Evolutionary conservation across 1,140 invertebrate species (phyloP), one percentile per base, ranked within the genome.

Genomic region (Euura saliciscinereae): DNA sequence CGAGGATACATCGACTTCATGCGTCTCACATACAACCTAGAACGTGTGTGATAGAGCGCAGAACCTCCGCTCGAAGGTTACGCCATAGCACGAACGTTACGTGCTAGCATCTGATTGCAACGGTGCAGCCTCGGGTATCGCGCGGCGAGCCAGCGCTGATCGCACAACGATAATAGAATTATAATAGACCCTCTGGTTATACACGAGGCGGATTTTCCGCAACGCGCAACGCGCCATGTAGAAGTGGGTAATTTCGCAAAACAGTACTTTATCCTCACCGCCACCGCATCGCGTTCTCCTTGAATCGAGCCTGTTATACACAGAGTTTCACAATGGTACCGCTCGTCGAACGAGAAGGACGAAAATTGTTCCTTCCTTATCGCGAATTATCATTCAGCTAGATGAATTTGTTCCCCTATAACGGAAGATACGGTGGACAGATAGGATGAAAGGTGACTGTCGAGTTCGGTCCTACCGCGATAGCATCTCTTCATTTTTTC

Each of bases 21-120:
- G 28, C 28, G 28, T 28, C 1, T 28, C 28, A 28, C 28, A 28
- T 28, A 28, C 28, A 28, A 28, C 28, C 0, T 28, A 4, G 8
- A 5, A 3, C 51, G 51, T 59, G 6, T 6, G 13, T n/a, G 8
- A 6, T 51, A 11, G 11, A 51, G 6, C 11, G 46, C 46, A 11
- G 46, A 11, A 51, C 46, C 28, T 28, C 28, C 46, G 46, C 11
- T 51, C 46, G 28, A 28, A 28, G 51, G 51, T 59, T 59, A 59
- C 51, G 51, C 51, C 51, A 3, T 59, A 59, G 13, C 10, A 11
- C 10, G 13, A 59, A 59, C 51, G 13, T 59, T n/a, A 59, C 51
- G 51, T 59, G 51, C 51, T n/a, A 59, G 28, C 8, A 59, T 59
- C 51, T 59, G 51, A 59, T 59, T 59, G 51, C 51, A 59, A n/a